Conservation (phyloP, 2,797 vertebrate genomes). For the Tapirus indicus region DNA sequence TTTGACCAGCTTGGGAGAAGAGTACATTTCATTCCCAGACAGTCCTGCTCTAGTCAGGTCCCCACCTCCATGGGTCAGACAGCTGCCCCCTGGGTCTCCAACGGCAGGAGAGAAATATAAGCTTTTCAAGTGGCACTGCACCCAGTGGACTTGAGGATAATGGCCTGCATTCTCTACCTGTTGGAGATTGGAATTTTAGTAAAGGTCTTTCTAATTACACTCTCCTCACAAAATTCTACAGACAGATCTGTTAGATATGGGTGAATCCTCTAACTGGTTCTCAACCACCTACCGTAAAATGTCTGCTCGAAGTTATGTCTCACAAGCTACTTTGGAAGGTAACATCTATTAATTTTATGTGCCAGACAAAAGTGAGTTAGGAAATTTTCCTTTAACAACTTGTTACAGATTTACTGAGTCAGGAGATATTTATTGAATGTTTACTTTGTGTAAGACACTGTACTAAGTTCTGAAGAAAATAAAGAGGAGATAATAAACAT, state of each 20-base stretch:
- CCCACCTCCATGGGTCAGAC: fast-evolving
- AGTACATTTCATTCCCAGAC: background rate
- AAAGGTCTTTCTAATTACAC: background rate
- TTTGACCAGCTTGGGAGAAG: background rate
- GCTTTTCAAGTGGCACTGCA: background rate
- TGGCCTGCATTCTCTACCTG: background rate
- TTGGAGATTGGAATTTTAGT: background rate
- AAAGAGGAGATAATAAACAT: background rate
- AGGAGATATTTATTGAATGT: background rate
- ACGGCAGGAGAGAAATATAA: background rate
- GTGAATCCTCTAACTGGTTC: background rate
- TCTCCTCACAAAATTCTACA: background rate
- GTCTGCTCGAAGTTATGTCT: background rate
- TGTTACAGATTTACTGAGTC: background rate
- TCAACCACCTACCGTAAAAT: background rate
- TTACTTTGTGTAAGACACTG: background rate
- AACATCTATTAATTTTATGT: background rate
- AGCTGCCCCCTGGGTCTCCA: background rate
- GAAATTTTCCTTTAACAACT: background rate
- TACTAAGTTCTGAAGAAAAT: background rate
- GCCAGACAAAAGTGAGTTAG: background rate
- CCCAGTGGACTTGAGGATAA: fast-evolving
- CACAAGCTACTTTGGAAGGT: background rate
- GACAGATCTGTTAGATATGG: background rate
- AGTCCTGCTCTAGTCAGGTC: background rate